Evolutionary conservation across 2,888 invertebrate species (phyloP), one percentile per base, ranked within the genome.

Genomic region (Drosophila prostipennis): DNA sequence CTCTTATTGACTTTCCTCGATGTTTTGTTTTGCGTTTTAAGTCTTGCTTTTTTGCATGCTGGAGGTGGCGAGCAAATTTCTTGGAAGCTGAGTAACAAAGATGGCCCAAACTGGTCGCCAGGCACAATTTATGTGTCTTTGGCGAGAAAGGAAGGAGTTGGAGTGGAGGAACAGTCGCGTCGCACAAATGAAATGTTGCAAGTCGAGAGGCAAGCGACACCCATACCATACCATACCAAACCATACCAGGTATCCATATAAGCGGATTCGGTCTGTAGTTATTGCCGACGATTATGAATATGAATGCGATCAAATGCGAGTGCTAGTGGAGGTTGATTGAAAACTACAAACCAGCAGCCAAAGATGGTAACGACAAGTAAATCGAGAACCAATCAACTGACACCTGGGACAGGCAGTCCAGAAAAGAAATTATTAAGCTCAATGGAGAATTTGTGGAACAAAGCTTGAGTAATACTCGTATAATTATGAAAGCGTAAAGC

Each of bases 41-140:
- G 26, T 56, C 40, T 45, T 42, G 13, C 19, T 46, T 77, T 70
- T 71, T 69, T 67, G 87, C 78, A 74, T 79, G 72, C 49, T 72
- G n/a, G 58, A 56, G 55, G 61, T 59, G 53, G 29, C 61, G 68
- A 69, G 72, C 72, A 77, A 72, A 57, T 69, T 85, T 82, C 83
- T 74, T 69, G 80, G 86, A 87, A 85, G 69, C 81, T 72, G 63
- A 77, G 79, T 60, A 74, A 61, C 52, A 59, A 72, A 57, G 59
- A 63, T 48, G 37, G 45, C 68, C 74, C 74, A 56, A 72, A 72
- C 71, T 74, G 71, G 74, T 74, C 68, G 67, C 34, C 63, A 48
- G 65, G 65, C 67, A 34, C 63, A 39, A 57, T 57, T 56, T 57
- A 57, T 19, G 19, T 19, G 19, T 19, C 19, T 19, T 19, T 19